A percentile compares a stretch with the other conserved stretches of the same genome.
Evolutionary conservation across 2,113 vertebrate species (phyloP).

Genomic region (Lepisosteus osseus): DNA sequence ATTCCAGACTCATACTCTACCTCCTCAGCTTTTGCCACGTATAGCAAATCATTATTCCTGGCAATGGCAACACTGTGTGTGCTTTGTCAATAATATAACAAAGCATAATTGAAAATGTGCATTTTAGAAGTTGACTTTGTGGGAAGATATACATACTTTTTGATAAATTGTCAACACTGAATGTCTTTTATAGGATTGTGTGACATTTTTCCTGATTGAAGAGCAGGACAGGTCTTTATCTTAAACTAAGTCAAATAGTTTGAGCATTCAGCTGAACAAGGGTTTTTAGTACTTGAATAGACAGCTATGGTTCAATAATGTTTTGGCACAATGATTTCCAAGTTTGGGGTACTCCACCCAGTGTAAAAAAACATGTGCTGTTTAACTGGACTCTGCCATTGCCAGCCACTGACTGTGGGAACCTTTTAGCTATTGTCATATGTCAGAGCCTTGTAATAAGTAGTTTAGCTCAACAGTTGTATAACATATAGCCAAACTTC

Average conservation of each 20-base stretch:
- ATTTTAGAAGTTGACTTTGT: too few species aligned
- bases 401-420: neutral
- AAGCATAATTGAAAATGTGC: too few species aligned
- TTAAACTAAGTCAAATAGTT: too few species aligned
- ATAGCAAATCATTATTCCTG: neutral
- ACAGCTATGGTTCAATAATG: too few species aligned
- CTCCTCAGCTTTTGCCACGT: neutral
- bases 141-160: too few species aligned
- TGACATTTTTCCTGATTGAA: too few species aligned
- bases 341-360: neutral
- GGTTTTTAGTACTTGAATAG: too few species aligned
- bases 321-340: neutral
- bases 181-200: too few species aligned
- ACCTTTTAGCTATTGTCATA: neutral
- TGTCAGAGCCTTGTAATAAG: slow-evolving; percentile 3
- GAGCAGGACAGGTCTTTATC: neutral
- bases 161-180: too few species aligned
- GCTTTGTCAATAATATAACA: neutral
- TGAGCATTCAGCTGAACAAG: too few species aligned
- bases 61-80: neutral
- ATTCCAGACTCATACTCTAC: neutral
- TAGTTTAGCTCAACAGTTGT: neutral
- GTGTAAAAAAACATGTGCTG: neutral
- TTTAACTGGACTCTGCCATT: neutral
- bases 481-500: neutral